Conservation (phyloP, 2,888 invertebrate species). For the Pedicia rivosa region DNA sequence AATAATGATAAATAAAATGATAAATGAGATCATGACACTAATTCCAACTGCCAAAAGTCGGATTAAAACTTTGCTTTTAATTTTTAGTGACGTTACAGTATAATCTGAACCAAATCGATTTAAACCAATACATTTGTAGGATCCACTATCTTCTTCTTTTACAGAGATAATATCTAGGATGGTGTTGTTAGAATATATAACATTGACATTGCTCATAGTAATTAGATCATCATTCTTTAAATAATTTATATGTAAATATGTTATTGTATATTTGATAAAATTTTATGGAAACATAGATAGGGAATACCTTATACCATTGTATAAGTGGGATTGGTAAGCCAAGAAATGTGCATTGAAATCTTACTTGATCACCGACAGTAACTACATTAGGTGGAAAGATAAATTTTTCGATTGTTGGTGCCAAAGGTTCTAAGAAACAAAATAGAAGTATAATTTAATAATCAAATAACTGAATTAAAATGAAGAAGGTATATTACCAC, state of each 20-base stretch:
- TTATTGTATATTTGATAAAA: slow-evolving; percentile 8
- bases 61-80: no score
- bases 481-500: slow-evolving; percentile 19
- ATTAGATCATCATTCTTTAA: no score
- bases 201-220: slow-evolving; percentile 8
- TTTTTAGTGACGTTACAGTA: slow-evolving; percentile 27
- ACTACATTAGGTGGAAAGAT: slow-evolving; percentile 35
- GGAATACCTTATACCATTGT: slow-evolving; percentile 46
- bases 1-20: slow-evolving; percentile 22
- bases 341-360: slow-evolving; percentile 35
- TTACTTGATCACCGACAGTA: slow-evolving; percentile 18
- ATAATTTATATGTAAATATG: no score
- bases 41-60: no score
- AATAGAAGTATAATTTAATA: slow-evolving; percentile 24
- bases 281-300: no score
- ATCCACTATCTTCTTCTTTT: slow-evolving; percentile 39
- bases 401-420: no score
- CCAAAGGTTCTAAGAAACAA: no score
- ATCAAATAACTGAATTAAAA: slow-evolving; percentile 3
- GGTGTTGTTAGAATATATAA: slow-evolving; percentile 11
- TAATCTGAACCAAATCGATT: slow-evolving; percentile 35
- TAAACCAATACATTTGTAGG: slow-evolving; percentile 36
- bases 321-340: slow-evolving; percentile 49
- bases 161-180: slow-evolving; percentile 37
- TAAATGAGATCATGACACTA: slow-evolving; percentile 18